Conservation (phyloP, 2,888 invertebrate species). For the Catonia carolina region DNA sequence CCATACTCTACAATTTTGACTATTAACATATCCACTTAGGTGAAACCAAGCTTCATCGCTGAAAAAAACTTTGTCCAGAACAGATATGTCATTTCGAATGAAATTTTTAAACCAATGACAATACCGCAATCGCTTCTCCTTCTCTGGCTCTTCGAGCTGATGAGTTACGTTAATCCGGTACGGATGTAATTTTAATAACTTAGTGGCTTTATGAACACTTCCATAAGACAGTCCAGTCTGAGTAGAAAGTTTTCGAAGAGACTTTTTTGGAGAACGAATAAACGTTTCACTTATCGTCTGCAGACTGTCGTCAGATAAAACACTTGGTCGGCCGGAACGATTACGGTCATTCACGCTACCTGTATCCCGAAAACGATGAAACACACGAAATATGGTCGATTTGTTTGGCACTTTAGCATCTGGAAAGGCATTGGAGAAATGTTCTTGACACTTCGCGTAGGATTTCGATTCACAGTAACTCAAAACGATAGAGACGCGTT, state of each 20-base stretch:
- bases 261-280: background rate
- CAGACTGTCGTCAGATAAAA: background rate
- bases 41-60: background rate
- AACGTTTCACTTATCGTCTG: background rate
- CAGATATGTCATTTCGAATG: constrained; percentile 2
- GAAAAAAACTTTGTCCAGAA: background rate
- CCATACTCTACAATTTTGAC: constrained; percentile 1
- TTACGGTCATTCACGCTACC: background rate
- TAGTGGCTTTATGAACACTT: background rate
- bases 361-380: background rate
- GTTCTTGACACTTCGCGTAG: background rate
- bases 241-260: background rate
- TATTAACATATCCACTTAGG: background rate
- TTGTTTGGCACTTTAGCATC: background rate
- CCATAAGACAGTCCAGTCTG: background rate
- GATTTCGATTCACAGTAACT: background rate
- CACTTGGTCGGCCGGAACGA: background rate
- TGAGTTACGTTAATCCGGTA: background rate
- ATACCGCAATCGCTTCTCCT: background rate
- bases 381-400: background rate
- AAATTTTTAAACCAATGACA: constrained; percentile 2
- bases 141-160: background rate
- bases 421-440: background rate
- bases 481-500: background rate
- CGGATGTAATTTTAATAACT: background rate